Percentiles rank a stretch among this genome's conserved stretches.
Conservation (phyloP, 2,888 invertebrate species). For the Mimas tiliae region DNA sequence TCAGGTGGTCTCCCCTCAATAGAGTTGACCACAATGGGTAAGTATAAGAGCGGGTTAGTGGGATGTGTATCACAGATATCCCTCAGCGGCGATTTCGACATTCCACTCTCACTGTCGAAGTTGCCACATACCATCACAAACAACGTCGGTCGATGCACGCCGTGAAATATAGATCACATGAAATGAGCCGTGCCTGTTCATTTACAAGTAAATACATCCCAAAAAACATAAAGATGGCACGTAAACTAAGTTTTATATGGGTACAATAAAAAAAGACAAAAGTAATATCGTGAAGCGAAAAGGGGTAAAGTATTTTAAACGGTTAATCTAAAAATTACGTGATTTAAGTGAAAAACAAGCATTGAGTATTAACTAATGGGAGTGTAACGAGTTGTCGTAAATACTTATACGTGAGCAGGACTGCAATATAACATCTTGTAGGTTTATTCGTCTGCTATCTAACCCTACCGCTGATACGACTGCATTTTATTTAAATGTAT, state of each 20-base stretch:
- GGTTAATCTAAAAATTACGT: no score
- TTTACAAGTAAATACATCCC: conserved; percentile 17
- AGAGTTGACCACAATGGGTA: conserved; percentile 87
- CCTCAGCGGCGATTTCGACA: conserved; percentile 91
- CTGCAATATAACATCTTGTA: not conserved
- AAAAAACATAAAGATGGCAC: not conserved
- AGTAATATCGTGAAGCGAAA: no score
- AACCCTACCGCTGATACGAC: conserved; percentile 30
- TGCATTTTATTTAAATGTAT: not conserved
- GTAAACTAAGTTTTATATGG: not conserved
- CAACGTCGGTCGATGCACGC: conserved; percentile 77
- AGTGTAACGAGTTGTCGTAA: no score
- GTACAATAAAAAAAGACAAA: no score
- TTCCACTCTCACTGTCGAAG: conserved; percentile 88
- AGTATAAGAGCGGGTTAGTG: conserved; percentile 89
- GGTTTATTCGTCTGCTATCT: conserved; percentile 28
- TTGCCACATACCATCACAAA: conserved; percentile 86
- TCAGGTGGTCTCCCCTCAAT: conserved; percentile 93
- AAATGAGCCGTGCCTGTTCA: conserved; percentile 39
- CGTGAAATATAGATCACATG: conserved; percentile 59
- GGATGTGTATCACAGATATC: conserved; percentile 94
- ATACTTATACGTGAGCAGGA: no score
- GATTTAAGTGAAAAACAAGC: no score
- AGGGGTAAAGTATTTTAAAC: no score
- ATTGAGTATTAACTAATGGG: no score